Evolutionary conservation across 2,113 vertebrate species (phyloP), one percentile per base, ranked within the genome.

Genomic region (Sander lucioperca): DNA sequence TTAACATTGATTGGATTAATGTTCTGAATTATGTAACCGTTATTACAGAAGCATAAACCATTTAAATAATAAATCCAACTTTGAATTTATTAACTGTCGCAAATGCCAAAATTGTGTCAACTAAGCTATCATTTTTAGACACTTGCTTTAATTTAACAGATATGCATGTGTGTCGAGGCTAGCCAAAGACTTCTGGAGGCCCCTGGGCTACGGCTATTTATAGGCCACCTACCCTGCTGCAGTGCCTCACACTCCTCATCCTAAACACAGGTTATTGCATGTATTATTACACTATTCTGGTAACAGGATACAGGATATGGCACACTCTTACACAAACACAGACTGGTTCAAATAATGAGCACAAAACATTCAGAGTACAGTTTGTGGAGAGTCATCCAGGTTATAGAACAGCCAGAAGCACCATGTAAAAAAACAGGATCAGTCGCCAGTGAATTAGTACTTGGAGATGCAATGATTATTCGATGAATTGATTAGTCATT

Each of bases 201-300:
- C 86, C 80, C 74, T 65, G 61, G 85, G 92, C 88, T 83, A 80
- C 59, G 64, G 83, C 87, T 93, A 92, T 91, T 93, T 91, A 86
- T 90, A 91, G 90, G 87, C 75, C 81, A 84, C 77, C 86, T 87
- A 72, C 84, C 86, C 77, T 85, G 47, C 87, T 93, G 88, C 88
- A 91, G 59, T 85, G 81, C 79, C 76, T 90, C 80, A 74, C 68
- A 70, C 69, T 66, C 79, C 82, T 82, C 82, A 82, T 79, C 50
- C 50, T 85, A 85, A 88, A 82, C 90, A 85, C 85, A 87, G 64
- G 69, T 86, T 83, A 82, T 85, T 80, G 79, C 45, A 59, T 85
- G 57, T 65, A 77, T 61, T 77, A 83, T 88, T 70, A 68, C 66
- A 84, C 61, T 72, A 13, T 14, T 58, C 21, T 43, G 57, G 56